phyloP scores from a whole-genome alignment of 2,888 invertebrate genomes.

The Ceriagrion tenellum region DNA sequence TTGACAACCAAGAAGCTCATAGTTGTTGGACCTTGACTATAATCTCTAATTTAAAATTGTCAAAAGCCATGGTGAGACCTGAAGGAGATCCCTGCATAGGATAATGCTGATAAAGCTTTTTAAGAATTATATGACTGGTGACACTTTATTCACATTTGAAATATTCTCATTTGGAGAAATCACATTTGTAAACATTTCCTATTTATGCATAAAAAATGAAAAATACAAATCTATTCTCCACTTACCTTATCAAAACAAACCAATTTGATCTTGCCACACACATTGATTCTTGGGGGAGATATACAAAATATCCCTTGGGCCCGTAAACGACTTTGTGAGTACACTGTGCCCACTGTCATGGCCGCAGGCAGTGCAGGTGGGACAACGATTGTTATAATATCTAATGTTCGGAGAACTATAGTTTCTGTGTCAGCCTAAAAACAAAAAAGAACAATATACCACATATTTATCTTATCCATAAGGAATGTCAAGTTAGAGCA shows the following conservation, averaged over 20 bases:
- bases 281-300: slow-evolving; percentile 88
- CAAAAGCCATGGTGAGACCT: no score
- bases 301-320: slow-evolving; percentile 87
- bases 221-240: background rate
- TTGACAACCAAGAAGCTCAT: no score
- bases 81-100: no score
- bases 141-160: no score
- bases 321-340: slow-evolving; percentile 86
- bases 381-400: slow-evolving; percentile 95
- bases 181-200: background rate
- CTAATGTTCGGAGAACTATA: slow-evolving; percentile 89
- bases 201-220: background rate
- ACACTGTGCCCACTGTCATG: slow-evolving; percentile 90
- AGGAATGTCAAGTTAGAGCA: background rate
- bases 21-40: no score
- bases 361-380: slow-evolving; percentile 95
- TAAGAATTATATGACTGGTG: no score
- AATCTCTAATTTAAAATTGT: no score
- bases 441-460: slow-evolving; percentile 48
- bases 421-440: slow-evolving; percentile 80
- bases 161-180: no score
- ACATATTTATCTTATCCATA: background rate
- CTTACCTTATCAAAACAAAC: slow-evolving; percentile 94
- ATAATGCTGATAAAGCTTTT: no score
- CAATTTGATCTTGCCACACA: slow-evolving; percentile 88